Evolutionary conservation across 1,140 invertebrate species (phyloP), one percentile per base, ranked within the genome.

Genomic region (Megalonaias nervosa): DNA sequence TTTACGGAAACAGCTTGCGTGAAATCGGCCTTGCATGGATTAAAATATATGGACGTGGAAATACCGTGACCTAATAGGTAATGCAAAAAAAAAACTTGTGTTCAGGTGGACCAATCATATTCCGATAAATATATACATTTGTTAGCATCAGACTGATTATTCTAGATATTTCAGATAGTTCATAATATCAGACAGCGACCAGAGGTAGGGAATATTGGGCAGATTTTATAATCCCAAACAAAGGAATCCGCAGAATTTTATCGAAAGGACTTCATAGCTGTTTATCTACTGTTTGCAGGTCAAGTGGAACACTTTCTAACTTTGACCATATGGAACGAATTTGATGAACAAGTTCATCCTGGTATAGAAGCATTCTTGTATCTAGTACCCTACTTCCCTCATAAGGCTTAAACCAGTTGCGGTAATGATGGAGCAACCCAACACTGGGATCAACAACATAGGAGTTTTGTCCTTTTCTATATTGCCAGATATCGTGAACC

Each of bases 371-470:
- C 56, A 59, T 17, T 15, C 58, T 31, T 60, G 55, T 67, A n/a
- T 67, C 59, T 21, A 19, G 56, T n/a, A 67, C 4, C 14, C 26
- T 26, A 67, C 21, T 56, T 17, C 59, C 71, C 14, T 48, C 59
- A 19, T 38, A 6, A 19, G 31, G 38, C 16, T 66, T 23, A 17
- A 56, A 19, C 16, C 67, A 77, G 67, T 73, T 78, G 56, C 76
- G 67, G 48, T 73, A 78, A 69, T 78, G 71, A 61, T 78, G 76
- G 4, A 78, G n/a, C 16, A 73, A 55, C 15, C 60, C 76, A 3
- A 70, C 23, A 15, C 16, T 26, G 6, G 55, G 19, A 2, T 26
- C 4, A 14, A 77, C 55, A 16, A 23, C 13, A 19, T 14, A 12
- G 1, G 16, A n/a, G 16, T 48, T 11, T 26, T 55, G 15, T 56